Percentiles rank a stretch among this genome's conserved stretches.
Evolutionary conservation across 2,797 vertebrate genomes (phyloP).

Genomic region (Enteromius anoplus): DNA sequence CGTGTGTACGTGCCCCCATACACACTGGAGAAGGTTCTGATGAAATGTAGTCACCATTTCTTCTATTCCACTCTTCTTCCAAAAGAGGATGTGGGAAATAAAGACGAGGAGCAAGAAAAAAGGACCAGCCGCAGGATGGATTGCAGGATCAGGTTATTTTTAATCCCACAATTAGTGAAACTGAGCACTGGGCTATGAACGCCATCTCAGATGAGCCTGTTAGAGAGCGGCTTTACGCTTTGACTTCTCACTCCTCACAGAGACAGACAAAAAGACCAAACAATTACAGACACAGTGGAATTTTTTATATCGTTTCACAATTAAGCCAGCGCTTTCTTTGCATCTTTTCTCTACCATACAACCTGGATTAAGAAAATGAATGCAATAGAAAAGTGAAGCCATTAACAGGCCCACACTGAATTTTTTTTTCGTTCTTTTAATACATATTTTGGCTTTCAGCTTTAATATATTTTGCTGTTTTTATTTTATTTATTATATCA

Average conservation of each 20-base stretch:
- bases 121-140: conserved; percentile 29
- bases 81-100: conserved; percentile 46
- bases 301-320: conserved; percentile 3
- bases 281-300: background rate
- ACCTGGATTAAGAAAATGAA: background rate
- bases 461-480: background rate
- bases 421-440: background rate
- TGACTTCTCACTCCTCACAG: conserved; percentile 27
- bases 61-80: conserved; percentile 31
- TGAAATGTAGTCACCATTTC: conserved; percentile 32
- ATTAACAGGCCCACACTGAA: background rate
- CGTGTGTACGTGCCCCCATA: conserved; percentile 6
- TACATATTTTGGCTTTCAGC: background rate
- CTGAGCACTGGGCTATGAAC: conserved; percentile 58
- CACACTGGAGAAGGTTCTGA: conserved; percentile 16
- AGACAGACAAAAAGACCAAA: conserved; percentile 22
- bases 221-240: conserved; percentile 38
- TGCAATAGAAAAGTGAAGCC: background rate
- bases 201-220: conserved; percentile 53
- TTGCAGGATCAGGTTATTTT: conserved; percentile 62
- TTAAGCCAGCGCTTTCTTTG: background rate
- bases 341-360: background rate
- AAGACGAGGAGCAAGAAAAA: conserved; percentile 28
- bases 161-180: conserved; percentile 65
- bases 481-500: background rate